phyloP scores from a whole-genome alignment of 2,113 vertebrate genomes.

The Sprattus sprattus region DNA sequence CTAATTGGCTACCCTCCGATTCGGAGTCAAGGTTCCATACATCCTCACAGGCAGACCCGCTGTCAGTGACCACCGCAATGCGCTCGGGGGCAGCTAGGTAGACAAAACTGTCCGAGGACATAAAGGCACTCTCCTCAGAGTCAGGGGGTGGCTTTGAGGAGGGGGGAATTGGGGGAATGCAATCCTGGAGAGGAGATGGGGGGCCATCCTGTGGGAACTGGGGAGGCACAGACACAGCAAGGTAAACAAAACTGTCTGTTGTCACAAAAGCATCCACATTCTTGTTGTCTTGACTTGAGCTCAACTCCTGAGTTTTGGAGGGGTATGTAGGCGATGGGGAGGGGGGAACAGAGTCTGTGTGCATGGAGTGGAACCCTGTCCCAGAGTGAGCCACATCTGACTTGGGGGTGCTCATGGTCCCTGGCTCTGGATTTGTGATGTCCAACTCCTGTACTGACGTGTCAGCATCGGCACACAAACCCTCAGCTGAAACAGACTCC shows the following conservation, averaged over 20 bases:
- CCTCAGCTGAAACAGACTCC: slow-evolving; percentile 11
- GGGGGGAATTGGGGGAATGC: slow-evolving; percentile 67
- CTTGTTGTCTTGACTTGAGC: slow-evolving; percentile 53
- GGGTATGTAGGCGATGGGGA: slow-evolving; percentile 47
- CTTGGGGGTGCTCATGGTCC: slow-evolving; percentile 56
- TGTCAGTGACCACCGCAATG: slow-evolving; percentile 56
- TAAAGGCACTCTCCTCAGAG: slow-evolving; percentile 62
- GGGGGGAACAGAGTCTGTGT: slow-evolving; percentile 35
- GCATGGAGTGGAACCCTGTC: background rate
- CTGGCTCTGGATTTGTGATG: slow-evolving; percentile 23
- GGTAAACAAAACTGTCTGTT: slow-evolving; percentile 77
- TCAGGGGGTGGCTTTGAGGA: slow-evolving; percentile 58
- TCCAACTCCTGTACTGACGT: slow-evolving; percentile 29
- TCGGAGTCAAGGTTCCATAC: slow-evolving; percentile 69
- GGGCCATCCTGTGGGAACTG: slow-evolving; percentile 61
- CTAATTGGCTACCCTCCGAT: slow-evolving; percentile 71
- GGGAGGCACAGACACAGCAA: slow-evolving; percentile 71
- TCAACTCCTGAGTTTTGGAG: slow-evolving; percentile 40
- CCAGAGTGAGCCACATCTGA: slow-evolving; percentile 35
- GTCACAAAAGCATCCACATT: slow-evolving; percentile 67
- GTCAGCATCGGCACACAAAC: slow-evolving; percentile 38
- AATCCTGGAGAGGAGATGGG: slow-evolving; percentile 65
- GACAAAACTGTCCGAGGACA: slow-evolving; percentile 75
- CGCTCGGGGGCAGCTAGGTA: slow-evolving; percentile 77
- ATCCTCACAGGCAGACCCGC: slow-evolving; percentile 64